Evolutionary conservation across 1,140 invertebrate species (phyloP), one percentile per base, ranked within the genome.

Genomic region (Physella acuta): DNA sequence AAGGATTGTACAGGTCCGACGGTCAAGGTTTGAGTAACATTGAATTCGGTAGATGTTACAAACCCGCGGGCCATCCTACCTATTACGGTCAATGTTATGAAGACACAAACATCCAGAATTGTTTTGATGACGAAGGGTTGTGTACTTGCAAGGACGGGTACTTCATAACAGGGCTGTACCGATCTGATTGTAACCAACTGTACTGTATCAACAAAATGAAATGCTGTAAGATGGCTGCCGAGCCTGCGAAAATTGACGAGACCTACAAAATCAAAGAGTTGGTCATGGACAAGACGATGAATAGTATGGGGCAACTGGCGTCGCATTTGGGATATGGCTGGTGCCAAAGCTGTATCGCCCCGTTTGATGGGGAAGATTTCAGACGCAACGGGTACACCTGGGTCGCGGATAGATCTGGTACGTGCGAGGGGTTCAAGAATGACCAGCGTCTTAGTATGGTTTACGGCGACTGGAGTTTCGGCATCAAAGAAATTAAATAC

Each of bases 261-360:
- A 11, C 28, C 1, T 44, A 1, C 3, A 31, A 4, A 28, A 33
- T 51, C 8, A 39, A 63, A 26, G 33, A 2, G 3, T 24, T 5
- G 3, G n/a, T 63, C 20, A 63, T 63, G 60, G 60, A 63, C 60
- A 63, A n/a, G 1, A 63, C 60, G 8, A 44, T 49, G 37, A 44
- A 20, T 5, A 51, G 28, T n/a, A 49, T 63, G 60, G 60, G 36
- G 3, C 3, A 63, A 14, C n/a, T 63, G n/a, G 60, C 60, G 1
- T 8, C 39, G 28, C 30, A 28, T 28, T 37, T 63, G 17, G 60
- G 60, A 24, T 63, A 63, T n/a, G 60, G 37, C 26, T 63, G 37
- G 36, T 63, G 37, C 26, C 20, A 2, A 30, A 39, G 60, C 20
- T 63, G 60, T 30, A 44, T 20, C 2, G n/a, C 36, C 3, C 5